Percentiles rank a stretch among this genome's conserved stretches.
These are phyloP conservation scores for Zygothrica quintamaculata DNA, from an alignment of 2,888 invertebrate species.

Conservation along the genomic window DNA sequence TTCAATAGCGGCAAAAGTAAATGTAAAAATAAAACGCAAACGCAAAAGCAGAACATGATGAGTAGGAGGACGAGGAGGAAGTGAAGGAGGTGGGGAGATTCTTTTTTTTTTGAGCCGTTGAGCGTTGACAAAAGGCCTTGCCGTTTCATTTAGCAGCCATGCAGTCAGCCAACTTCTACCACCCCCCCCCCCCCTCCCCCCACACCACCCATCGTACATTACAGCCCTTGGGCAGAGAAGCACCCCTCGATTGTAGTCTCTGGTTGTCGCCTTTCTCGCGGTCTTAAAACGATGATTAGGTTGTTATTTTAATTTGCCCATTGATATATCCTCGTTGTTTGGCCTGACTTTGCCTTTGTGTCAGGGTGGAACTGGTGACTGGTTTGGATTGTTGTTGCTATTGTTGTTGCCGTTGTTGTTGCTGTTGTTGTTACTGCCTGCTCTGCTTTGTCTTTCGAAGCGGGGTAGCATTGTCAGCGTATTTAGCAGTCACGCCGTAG, in stretches of 20 bases:
- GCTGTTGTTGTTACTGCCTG: conserved; percentile 16
- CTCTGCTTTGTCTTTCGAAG: conserved; percentile 49
- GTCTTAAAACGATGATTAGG: conserved; percentile 85
- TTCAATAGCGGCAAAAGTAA: conserved; percentile 58
- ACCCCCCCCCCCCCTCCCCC: conserved; percentile 16
- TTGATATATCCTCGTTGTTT: conserved; percentile 82
- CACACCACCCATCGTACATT: conserved; percentile 21
- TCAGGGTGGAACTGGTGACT: conserved; percentile 69
- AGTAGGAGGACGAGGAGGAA: conserved; percentile 4
- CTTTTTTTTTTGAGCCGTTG: conserved; percentile 12
- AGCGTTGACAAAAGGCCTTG: conserved; percentile 80
- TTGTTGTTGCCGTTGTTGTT: conserved; percentile 30
- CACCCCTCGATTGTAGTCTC: conserved; percentile 37
- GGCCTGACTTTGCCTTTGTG: conserved; percentile 71
- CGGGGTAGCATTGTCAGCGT: conserved; percentile 76
- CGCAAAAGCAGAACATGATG: conserved; percentile 5
- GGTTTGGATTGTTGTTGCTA: conserved; percentile 47
- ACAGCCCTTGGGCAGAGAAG: conserved; percentile 17
- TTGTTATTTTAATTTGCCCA: conserved; percentile 85
- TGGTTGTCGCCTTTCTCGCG: conserved; percentile 79
- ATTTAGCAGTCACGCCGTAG: conserved; percentile 75
- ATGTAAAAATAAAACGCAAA: conserved; percentile 2
- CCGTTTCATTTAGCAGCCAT: conserved; percentile 78
- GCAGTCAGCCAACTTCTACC: conserved; percentile 36
- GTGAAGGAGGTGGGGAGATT: conserved; percentile 3